Conservation (phyloP, 2,113 vertebrate genomes). For the Saccopteryx bilineata region DNA sequence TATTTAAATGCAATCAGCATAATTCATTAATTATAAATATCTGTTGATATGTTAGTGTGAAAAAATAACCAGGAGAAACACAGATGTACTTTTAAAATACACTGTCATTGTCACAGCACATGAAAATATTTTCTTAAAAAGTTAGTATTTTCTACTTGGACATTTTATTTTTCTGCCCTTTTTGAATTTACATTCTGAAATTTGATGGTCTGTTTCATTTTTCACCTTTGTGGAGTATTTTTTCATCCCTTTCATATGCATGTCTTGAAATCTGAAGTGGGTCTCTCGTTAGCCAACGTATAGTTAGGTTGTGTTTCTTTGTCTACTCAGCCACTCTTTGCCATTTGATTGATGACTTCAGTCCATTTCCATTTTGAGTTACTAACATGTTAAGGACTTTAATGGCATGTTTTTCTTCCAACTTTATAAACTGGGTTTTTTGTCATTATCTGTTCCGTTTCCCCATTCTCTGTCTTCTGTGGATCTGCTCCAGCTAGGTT, state of each 20-base stretch:
- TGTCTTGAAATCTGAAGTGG: neutral
- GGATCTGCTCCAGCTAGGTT: neutral
- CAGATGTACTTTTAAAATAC: slow-evolving; percentile 45
- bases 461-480: neutral
- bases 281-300: neutral
- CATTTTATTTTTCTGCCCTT: neutral
- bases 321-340: neutral
- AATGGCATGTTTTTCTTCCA: neutral
- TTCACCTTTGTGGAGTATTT: neutral
- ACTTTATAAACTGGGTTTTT: neutral
- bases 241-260: neutral
- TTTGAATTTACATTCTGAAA: slow-evolving; percentile 28
- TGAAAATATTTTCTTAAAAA: slow-evolving; percentile 50
- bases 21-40: slow-evolving; percentile 39
- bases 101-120: slow-evolving; percentile 6
- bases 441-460: neutral
- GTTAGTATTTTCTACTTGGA: slow-evolving; percentile 15
- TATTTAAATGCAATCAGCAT: slow-evolving; percentile 5
- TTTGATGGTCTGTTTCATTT: neutral
- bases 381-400: neutral
- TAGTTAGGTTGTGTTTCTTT: neutral
- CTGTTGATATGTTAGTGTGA: slow-evolving; percentile 11
- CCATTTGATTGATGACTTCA: neutral
- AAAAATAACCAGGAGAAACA: slow-evolving; percentile 57
- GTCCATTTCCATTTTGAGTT: neutral